Conservation (phyloP, 2,797 vertebrate species). For the Nothura maculosa region DNA sequence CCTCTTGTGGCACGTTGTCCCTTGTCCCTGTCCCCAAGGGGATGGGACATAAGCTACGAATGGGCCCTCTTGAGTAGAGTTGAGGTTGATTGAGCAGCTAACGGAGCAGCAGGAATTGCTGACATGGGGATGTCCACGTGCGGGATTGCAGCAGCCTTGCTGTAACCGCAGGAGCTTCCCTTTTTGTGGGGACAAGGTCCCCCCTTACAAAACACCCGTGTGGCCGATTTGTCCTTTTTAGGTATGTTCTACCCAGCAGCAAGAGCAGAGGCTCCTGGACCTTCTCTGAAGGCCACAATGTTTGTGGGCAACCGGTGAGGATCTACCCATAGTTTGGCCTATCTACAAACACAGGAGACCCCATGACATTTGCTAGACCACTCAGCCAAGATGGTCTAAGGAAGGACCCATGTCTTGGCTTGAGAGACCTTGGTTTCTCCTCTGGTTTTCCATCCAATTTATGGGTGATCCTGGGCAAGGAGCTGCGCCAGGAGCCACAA, state of each 20-base stretch:
- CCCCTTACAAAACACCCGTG: neutral
- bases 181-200: rapidly evolving
- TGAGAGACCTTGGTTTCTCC: neutral
- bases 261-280: too few relatives aligned
- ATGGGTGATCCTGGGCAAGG: neutral
- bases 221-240: neutral
- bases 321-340: rapidly evolving
- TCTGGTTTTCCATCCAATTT: rapidly evolving
- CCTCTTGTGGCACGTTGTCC: neutral
- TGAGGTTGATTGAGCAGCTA: neutral
- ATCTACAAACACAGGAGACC: neutral
- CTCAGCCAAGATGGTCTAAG: rapidly evolving
- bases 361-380: rapidly evolving
- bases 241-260: neutral
- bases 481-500: neutral
- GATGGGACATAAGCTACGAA: neutral
- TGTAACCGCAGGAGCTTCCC: neutral
- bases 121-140: neutral
- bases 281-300: rapidly evolving
- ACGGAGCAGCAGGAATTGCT: neutral
- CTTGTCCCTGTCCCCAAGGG: neutral
- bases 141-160: neutral
- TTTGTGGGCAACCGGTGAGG: neutral
- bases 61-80: rapidly evolving
- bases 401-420: neutral